Conservation (phyloP, 2,113 vertebrate species). For the Collichthys lucidus region DNA sequence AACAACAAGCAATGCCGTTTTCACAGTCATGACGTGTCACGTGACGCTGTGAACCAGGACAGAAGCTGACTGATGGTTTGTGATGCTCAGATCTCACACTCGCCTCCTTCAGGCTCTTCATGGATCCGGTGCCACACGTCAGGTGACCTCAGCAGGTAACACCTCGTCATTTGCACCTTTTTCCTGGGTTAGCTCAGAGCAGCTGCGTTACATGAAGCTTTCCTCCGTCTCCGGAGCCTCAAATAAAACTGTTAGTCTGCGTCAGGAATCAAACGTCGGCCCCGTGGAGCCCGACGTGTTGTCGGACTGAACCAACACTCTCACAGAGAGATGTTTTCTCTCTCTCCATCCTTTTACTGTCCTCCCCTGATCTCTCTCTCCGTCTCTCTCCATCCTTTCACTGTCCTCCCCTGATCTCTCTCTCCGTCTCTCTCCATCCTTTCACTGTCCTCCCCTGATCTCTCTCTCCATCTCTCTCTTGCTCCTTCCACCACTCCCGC, state of each 20-base stretch:
- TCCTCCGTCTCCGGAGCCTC: slow-evolving; percentile 18
- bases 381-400: no score
- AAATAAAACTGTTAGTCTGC: slow-evolving; percentile 14
- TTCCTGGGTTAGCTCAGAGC: slow-evolving; percentile 27
- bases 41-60: no score
- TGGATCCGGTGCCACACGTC: slow-evolving; percentile 7
- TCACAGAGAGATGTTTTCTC: slow-evolving; percentile 28
- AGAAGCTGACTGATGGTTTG: no score
- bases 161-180: slow-evolving; percentile 35
- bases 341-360: background rate
- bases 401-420: background rate
- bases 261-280: slow-evolving; percentile 45
- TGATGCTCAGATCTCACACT: background rate
- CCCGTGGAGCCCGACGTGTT: slow-evolving; percentile 42
- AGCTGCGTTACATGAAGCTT: background rate
- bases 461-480: slow-evolving; percentile 2
- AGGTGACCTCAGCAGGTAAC: background rate
- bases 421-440: slow-evolving; percentile 9
- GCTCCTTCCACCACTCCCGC: slow-evolving; percentile 14
- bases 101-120: background rate
- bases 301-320: slow-evolving; percentile 41
- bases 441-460: background rate
- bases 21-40: no score
- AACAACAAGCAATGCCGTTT: no score
- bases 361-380: background rate